Base-by-base conservation (phyloP, 2,797 vertebrate genomes). In the Adelosebastes latens region DNA sequence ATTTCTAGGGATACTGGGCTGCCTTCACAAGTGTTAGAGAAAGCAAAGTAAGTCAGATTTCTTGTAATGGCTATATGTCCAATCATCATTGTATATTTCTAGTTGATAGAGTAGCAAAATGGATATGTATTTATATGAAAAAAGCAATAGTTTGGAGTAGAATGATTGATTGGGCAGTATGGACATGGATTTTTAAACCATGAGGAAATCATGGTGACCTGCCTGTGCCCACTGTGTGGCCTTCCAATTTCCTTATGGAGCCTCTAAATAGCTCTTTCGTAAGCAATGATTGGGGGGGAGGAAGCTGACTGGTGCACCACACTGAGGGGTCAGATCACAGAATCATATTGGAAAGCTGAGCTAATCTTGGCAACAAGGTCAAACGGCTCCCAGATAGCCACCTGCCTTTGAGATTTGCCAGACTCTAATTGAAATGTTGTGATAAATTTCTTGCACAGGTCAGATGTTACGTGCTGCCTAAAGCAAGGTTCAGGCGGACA, bases 371-470 rank as follows among this genome's bases (percentile, higher is more conserved):
- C 79, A 93, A 80, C 89, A 94, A 96, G 94, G 94, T 96, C 95
- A 96, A 72, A 91, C 82, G 42, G 69, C 83, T 87, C 68, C 34
- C 59, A 72, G 67, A 77, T 63, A 72, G 84, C 67, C 68, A 89
- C 90, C 88, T 92, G 85, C 88, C 90, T 90, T 7, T 80, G 75
- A 61, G 71, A 89, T 78, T 93, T 94, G 91, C 92, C 94, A 95
- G 89, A 69, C 93, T 96, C 96, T 97, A 97, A 97, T 95, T 96
- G 95, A 97, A 97, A 96, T 94, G 90, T 95, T 96, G 94, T 97
- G 96, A 97, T 97, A 95, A 96, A 97, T 97, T 95, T 97, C 92
- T 46, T 88, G 87, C 56, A 79, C 78, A 87, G 94, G 96, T 97
- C 96, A 97, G 92, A 96, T 85, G 89, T 96, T 95, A 94, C 92